Evolutionary conservation across 2,888 invertebrate genomes (phyloP), one percentile per base, ranked within the genome.

Genomic region (Pandemis heparana): DNA sequence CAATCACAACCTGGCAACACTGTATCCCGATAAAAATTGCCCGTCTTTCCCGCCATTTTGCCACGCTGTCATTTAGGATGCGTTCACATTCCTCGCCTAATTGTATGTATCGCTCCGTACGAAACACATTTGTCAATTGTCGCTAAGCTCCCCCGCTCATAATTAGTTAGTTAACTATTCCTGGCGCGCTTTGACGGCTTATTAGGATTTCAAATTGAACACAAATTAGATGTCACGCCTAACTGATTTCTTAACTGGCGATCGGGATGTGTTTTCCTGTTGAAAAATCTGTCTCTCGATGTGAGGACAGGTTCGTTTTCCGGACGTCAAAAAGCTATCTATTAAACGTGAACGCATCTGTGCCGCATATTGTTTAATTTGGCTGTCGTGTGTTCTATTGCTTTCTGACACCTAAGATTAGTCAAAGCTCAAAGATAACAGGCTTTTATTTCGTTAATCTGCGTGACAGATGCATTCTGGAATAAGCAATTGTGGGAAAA

Each of bases 181-280:
- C 88, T 78, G 91, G 91, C 89, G 85, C 90, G 88, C 91, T 92
- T 92, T 92, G 94, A 92, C 93, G 92, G 94, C 92, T 94, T 92
- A 92, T 94, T 94, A 94, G 91, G 88, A 90, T 92, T 91, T 92
- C 89, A 91, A 92, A 94, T 94, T 90, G 92, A 87, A 92, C 92
- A 92, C 92, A 93, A 92, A 94, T 94, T 93, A 87, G 88, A 85
- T 93, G 94, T 94, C 94, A 90, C 85, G 87, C 84, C 87, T 91
- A 89, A 92, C 90, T 89, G 89, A 91, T 93, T 85, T 87, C 88
- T 86, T 86, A 87, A 75, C 78, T 78, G 74, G 69, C 62, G 71
- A 74, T 75, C 64, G 68, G 59, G 67, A 69, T 73, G 73, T 59
- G 69, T 65, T 77, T 75, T 75, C 77, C 75, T 71, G 77, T 62